A percentile compares a stretch with the other conserved stretches of the same genome.
Evolutionary conservation across 2,888 invertebrate species (phyloP).

Genomic region (Caenorhabditis japonica): DNA sequence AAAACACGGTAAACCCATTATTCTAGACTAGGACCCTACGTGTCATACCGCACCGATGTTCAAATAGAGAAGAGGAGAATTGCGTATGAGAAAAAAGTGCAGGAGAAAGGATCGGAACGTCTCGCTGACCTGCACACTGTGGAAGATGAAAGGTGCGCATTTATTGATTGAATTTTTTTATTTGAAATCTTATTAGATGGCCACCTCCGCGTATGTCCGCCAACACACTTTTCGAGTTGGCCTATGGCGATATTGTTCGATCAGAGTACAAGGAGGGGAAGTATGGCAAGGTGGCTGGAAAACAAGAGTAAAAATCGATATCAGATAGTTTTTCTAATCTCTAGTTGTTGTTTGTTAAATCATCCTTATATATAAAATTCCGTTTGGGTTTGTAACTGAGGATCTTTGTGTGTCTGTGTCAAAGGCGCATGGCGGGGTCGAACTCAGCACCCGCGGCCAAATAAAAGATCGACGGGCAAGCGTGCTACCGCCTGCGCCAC

Average conservation of each 20-base stretch:
- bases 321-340: background rate
- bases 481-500: too few species aligned
- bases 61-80: conserved; percentile 71
- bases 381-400: background rate
- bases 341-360: background rate
- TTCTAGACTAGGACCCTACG: conserved; percentile 92
- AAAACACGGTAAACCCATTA: too few species aligned
- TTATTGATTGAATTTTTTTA: background rate
- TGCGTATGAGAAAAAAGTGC: conserved; percentile 65
- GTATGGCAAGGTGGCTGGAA: conserved; percentile 26
- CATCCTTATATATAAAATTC: background rate
- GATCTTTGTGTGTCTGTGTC: too few species aligned
- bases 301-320: background rate
- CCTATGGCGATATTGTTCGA: conserved; percentile 71
- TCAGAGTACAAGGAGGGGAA: conserved; percentile 49
- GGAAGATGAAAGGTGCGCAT: conserved; percentile 65
- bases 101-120: conserved; percentile 69
- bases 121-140: conserved; percentile 69
- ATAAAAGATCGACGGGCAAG: too few species aligned
- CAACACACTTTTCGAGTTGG: conserved; percentile 71
- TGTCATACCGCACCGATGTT: conserved; percentile 84
- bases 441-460: too few species aligned
- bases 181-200: conserved; percentile 59
- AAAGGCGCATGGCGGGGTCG: too few species aligned
- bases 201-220: conserved; percentile 75